These are phyloP conservation scores for Chironomus tepperi DNA, from an alignment of 1,140 invertebrate species.

Conservation along the genomic window DNA sequence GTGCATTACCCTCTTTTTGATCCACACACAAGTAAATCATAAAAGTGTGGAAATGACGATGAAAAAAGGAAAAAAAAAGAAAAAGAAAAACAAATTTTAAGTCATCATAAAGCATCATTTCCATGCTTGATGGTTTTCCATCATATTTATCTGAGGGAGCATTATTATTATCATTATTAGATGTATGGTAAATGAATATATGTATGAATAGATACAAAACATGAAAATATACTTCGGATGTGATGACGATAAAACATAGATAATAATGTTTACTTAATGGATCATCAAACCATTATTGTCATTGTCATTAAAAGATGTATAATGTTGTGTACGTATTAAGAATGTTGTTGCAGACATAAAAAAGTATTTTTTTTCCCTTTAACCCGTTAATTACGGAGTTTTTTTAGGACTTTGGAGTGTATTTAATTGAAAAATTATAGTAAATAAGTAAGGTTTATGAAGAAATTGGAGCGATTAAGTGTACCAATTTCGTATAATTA, in stretches of 20 bases:
- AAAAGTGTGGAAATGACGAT: too few species aligned
- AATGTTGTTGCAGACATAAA: neutral
- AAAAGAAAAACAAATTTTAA: too few species aligned
- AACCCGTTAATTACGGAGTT: too few species aligned
- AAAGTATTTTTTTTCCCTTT: neutral
- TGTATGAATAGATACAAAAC: neutral
- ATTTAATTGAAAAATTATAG: too few species aligned
- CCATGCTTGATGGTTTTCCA: constrained; percentile 4
- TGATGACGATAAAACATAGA: constrained; percentile 13
- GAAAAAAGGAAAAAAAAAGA: too few species aligned
- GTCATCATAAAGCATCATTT: neutral
- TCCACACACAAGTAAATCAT: too few species aligned
- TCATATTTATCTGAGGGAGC: neutral
- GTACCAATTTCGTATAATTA: too few species aligned
- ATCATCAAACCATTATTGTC: constrained; percentile 8
- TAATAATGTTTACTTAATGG: constrained; percentile 14
- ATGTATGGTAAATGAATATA: neutral
- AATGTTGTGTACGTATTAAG: too few species aligned
- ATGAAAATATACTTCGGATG: neutral
- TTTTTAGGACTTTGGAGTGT: too few species aligned
- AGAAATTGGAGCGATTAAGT: too few species aligned
- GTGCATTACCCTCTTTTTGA: too few species aligned
- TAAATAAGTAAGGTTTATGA: too few species aligned
- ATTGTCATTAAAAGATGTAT: neutral
- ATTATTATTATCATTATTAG: neutral